These are phyloP conservation scores for Pteropus rufus DNA, from an alignment of 2,797 vertebrate species.

Conservation along the genomic window DNA sequence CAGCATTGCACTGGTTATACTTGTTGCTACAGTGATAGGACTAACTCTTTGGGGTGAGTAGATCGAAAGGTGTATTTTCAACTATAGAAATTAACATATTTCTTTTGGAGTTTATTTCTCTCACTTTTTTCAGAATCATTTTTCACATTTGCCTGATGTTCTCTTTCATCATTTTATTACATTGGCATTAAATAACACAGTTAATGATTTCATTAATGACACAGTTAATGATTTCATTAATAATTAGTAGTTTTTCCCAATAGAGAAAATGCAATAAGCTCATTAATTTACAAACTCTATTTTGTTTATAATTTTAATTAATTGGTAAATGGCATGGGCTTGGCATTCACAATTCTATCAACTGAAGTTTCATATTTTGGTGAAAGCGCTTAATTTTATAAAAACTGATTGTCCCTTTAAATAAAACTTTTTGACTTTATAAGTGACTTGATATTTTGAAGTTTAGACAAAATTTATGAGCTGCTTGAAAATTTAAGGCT, in stretches of 20 bases:
- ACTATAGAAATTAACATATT: neutral
- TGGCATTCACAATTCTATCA: neutral
- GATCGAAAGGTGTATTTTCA: neutral
- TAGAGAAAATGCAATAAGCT: neutral
- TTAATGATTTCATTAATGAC: neutral
- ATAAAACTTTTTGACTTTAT: neutral
- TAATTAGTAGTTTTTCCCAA: neutral
- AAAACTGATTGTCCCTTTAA: neutral
- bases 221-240: neutral
- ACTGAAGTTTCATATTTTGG: neutral
- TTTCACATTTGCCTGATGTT: neutral
- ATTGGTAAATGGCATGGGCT: neutral
- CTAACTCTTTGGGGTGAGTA: neutral
- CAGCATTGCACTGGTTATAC: neutral
- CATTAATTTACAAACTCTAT: neutral
- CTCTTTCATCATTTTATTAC: neutral
- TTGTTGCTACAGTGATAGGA: conserved; percentile 1
- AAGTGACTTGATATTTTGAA: neutral
- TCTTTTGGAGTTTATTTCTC: neutral
- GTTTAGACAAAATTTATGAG: neutral
- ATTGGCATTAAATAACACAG: neutral
- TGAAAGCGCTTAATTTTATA: neutral
- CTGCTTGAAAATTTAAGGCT: neutral
- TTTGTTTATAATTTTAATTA: neutral
- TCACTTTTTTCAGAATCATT: neutral